phyloP scores from a whole-genome alignment of 2,888 invertebrate species.

The Galerucella calmariensis region DNA sequence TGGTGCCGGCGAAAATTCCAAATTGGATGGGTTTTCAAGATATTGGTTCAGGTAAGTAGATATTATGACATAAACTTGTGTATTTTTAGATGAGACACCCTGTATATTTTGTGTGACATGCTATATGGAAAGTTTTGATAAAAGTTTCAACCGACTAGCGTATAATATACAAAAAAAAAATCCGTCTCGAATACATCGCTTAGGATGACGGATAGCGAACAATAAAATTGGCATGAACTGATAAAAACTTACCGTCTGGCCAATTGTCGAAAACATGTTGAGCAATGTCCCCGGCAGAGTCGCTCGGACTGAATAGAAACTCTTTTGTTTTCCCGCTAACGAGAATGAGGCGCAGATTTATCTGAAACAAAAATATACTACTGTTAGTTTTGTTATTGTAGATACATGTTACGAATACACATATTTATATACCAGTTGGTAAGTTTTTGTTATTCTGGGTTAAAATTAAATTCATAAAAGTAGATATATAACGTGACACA shows the following conservation, averaged over 20 bases:
- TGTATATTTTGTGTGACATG: neutral
- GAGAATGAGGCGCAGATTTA: constrained; percentile 97
- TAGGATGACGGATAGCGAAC: neutral
- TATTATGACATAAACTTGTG: too few species aligned
- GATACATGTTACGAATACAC: neutral
- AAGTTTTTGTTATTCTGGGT: constrained; percentile 1
- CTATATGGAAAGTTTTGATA: too few species aligned
- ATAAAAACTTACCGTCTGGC: constrained; percentile 86
- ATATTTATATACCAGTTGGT: neutral
- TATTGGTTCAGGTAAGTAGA: too few species aligned
- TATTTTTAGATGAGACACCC: neutral
- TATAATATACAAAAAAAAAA: neutral
- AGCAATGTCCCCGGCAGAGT: constrained; percentile 98
- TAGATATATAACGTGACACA: neutral
- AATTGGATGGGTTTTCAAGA: too few species aligned
- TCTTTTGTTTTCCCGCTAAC: constrained; percentile 99
- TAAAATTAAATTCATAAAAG: neutral
- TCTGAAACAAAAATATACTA: constrained; percentile 72
- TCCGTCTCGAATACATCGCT: neutral
- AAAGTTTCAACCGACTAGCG: neutral
- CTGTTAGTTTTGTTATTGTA: constrained; percentile 10
- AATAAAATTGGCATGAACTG: neutral
- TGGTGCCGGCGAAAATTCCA: too few species aligned
- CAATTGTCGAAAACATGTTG: constrained; percentile 99
- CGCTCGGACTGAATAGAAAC: constrained; percentile 96